Evolutionary conservation across 2,888 invertebrate species (phyloP).

Genomic region (Palloptera scutellata): DNA sequence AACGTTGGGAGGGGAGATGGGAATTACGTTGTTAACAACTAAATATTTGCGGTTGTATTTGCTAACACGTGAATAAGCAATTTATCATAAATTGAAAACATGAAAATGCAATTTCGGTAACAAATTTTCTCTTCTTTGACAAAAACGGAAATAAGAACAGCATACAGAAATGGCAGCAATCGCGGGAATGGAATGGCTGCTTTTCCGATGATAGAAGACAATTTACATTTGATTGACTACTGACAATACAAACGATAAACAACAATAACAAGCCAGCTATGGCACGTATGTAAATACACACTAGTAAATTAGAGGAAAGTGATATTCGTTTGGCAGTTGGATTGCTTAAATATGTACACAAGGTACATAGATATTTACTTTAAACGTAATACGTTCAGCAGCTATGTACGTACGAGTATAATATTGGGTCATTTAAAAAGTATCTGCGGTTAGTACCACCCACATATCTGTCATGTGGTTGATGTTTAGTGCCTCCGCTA

Average conservation of each 20-base stretch:
- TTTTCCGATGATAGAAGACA: background rate
- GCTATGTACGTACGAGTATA: too few species aligned
- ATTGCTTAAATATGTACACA: background rate
- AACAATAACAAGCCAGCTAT: background rate
- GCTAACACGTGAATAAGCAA: conserved; percentile 59
- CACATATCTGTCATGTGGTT: too few species aligned
- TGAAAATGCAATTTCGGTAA: conserved; percentile 26
- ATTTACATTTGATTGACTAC: conserved; percentile 1
- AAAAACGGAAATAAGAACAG: background rate
- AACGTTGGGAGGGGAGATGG: background rate
- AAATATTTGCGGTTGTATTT: conserved; percentile 41
- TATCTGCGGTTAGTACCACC: too few species aligned
- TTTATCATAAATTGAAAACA: conserved; percentile 46
- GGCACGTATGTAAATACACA: background rate
- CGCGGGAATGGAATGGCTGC: background rate
- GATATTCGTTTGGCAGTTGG: background rate
- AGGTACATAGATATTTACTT: too few species aligned
- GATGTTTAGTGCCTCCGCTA: too few species aligned
- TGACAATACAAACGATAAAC: background rate
- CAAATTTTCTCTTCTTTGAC: conserved; percentile 5
- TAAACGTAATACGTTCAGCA: too few species aligned
- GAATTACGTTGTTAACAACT: conserved; percentile 32
- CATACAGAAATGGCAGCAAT: background rate
- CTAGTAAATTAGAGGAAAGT: too few species aligned
- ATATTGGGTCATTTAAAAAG: too few species aligned